Evolutionary conservation across 1,140 invertebrate genomes (phyloP), one percentile per base, ranked within the genome.

Genomic region (Drosophila ananassae): DNA sequence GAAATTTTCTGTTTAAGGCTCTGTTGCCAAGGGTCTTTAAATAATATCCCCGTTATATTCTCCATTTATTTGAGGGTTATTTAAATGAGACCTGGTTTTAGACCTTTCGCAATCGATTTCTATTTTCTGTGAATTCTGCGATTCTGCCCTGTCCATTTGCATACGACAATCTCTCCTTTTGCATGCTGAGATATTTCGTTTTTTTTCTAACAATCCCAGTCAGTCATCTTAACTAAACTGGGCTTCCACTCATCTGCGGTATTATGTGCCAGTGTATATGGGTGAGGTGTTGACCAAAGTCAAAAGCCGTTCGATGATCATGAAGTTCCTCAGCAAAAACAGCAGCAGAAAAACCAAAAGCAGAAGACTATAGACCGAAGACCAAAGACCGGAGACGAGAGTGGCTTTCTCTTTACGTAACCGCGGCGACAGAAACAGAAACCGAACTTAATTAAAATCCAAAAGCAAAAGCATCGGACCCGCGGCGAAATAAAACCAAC

Each of bases 381-480:
- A 32, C 67, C 39, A 37, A 68, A 55, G 22, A 63, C 34, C 13
- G 30, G 30, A 57, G 63, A 48, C 68, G 44, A 69, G 66, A 73
- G 64, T 79, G 79, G 83, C 83, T 89, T 89, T 89, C 83, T 89
- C 83, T 89, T 89, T 89, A 89, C 77, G 76, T 89, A 89, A 89
- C 67, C 30, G 25, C 63, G 73, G 77, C 80, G 83, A 83, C 79
- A 87, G 77, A 87, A 79, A 78, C 82, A 61, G 66, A 78, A 77
- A 76, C 73, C 53, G 68, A 78, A 87, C 73, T 85, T 87, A 82
- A 87, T 87, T 87, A 87, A 87, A 81, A 61, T 47, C 32, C 78
- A 84, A 83, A 73, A 74, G 66, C 51, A 71, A 79, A 79, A 85
- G 76, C 77, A 54, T 62, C 69, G 57, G 66, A 63, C 76, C 68